Base-by-base conservation (phyloP, 2,797 vertebrate genomes). In the Capromys pilorides region DNA sequence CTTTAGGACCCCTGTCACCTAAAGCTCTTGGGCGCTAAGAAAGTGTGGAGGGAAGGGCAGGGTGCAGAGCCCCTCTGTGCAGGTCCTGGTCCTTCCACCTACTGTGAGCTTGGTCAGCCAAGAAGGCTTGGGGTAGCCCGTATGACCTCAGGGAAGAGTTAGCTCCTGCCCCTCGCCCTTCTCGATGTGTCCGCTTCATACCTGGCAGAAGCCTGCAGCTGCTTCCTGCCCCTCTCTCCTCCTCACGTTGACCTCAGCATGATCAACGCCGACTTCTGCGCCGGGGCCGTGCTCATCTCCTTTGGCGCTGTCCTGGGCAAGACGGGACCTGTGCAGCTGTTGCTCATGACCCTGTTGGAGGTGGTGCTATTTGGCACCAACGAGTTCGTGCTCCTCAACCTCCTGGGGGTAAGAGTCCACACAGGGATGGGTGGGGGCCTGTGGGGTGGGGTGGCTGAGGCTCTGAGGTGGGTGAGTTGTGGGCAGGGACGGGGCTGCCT, bases 191-290 rank as follows among this genome's bases (percentile, higher is more conserved):
- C 36, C 83, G 14, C 41, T 59, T 41, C 71, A 0, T 0, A 33
- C 18, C 88, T 14, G 39, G 61, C 61, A n/a, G 39, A 51, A n/a
- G 64, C n/a, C 80, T 24, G 5, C 67, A 33, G 75, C 18, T 16
- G 1, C 1, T 1, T 0, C 28, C 62, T 36, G 0, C 0, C 0
- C 2, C 28, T 33, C 16, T 0, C 9, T 1, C 36, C 49, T 2
- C 51, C 6, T n/a, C 13, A 3, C 2, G 1, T 64, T 18, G 22
- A 66, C 71, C 36, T 59, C 98, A 99, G 99, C 96, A 98, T 99
- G 98, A 99, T 99, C 97, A 99, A 99, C 0, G 99, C 99, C 0
- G 99, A 99, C 81, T 99, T 99, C 98, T 99, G 99, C 89, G 98
- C 99, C 0, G 98, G 98, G 0, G 98, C 99, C 0, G 97, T 99